Evolutionary conservation across 2,113 vertebrate genomes (phyloP).

Genomic region (Lepus americanus): DNA sequence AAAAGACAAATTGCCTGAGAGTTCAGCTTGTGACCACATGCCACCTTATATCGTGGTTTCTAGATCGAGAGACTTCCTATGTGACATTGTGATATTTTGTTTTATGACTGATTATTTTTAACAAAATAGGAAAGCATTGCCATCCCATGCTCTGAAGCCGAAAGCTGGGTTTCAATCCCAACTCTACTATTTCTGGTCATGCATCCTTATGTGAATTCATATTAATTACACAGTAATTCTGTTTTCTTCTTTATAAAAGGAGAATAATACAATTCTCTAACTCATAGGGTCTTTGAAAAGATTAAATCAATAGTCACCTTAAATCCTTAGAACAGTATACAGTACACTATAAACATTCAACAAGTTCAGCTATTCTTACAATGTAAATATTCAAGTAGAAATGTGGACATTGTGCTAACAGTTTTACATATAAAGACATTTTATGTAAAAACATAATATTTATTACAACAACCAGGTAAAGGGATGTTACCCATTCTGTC

Average conservation of each 20-base stretch:
- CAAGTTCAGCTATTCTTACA: neutral
- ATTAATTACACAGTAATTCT: neutral
- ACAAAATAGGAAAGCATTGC: neutral
- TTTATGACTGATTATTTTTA: neutral
- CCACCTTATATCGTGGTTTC: neutral
- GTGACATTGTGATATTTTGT: neutral
- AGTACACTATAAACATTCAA: neutral
- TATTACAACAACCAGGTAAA: neutral
- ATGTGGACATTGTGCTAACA: neutral
- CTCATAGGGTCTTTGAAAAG: neutral
- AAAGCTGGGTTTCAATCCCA: neutral
- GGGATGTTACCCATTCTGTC: neutral
- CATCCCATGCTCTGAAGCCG: neutral
- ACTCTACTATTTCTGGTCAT: neutral
- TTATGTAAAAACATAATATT: neutral
- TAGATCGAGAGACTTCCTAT: neutral
- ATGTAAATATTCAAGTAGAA: neutral
- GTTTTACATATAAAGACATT: neutral
- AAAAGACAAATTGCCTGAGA: neutral
- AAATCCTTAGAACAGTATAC: neutral
- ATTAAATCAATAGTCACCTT: neutral
- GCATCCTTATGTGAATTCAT: neutral
- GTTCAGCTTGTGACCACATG: neutral
- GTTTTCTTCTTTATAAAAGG: conserved; percentile 25
- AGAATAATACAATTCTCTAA: neutral